Conservation (phyloP, 2,797 vertebrate species). For the Brotula barbata region DNA sequence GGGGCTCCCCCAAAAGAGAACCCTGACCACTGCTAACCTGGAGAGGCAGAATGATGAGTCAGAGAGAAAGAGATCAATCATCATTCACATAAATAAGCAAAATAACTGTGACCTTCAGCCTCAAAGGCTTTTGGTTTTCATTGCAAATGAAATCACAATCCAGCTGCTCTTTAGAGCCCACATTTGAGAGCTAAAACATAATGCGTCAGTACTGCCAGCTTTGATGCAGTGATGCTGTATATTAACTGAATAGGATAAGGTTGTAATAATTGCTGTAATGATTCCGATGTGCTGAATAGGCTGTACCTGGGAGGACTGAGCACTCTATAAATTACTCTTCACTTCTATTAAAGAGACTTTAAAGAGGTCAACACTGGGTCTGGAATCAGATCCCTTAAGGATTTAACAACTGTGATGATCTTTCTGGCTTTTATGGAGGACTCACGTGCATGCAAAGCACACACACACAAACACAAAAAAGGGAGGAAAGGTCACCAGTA, state of each 20-base stretch:
- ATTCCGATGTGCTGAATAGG: constrained; percentile 22
- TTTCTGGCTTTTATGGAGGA: constrained; percentile 42
- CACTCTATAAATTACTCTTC: constrained; percentile 64
- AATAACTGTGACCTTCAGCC: neutral
- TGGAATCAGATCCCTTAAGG: constrained; percentile 47
- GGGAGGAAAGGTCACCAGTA: constrained; percentile 13
- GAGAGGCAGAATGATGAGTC: constrained; percentile 18
- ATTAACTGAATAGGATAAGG: neutral
- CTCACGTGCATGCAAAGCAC: too few relatives aligned
- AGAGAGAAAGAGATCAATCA: neutral
- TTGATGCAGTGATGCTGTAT: neutral
- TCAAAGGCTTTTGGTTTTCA: neutral
- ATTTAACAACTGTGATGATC: constrained; percentile 51
- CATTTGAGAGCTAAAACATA: too few relatives aligned
- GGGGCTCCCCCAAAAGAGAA: constrained; percentile 92
- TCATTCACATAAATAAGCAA: too few relatives aligned
- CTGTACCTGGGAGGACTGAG: constrained; percentile 28
- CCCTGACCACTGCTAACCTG: constrained; percentile 84
- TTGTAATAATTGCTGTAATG: constrained; percentile 16
- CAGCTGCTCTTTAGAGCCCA: too few relatives aligned
- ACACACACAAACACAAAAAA: neutral
- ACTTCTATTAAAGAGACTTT: constrained; percentile 53
- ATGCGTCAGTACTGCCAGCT: neutral
- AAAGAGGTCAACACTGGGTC: constrained; percentile 43
- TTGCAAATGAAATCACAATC: too few relatives aligned